Base-by-base conservation (phyloP, 2,797 vertebrate genomes). In the Chelmon rostratus region DNA sequence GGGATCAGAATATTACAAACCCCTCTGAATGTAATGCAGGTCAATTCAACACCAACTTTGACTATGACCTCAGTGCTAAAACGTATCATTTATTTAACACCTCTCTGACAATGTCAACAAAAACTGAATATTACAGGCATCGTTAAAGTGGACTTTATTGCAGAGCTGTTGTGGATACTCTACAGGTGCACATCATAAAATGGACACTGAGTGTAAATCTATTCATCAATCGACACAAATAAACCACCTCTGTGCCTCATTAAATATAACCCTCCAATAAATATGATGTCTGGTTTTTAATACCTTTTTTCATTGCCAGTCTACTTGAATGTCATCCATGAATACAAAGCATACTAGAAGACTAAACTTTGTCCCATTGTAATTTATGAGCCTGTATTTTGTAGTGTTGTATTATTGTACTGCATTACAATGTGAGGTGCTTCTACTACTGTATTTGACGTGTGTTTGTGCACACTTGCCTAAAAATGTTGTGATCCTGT, bases 51-150 rank as follows among this genome's bases (percentile, higher is more conserved):
- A 16, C 12, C 13, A n/a, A 18, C 21, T 10, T 46, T 7, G 38
- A 49, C 52, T 66, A 23, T 18, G 35, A 67, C 42, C 42, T n/a
- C 31, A 25, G 19, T 59, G 59, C 37, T 31, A 52, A 64, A 75
- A 65, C 8, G 65, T 65, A 44, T 15, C 3, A 64, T 31, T 21
- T 0, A 58, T 46, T 64, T 33, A 62, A 46, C 11, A 35, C 46
- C 19, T 76, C 25, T 31, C 8, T 44, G 16, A 15, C 47, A 62
- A 25, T 16, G 37, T 76, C 37, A 68, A 62, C 65, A 54, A 44
- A 44, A 44, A 37, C 0, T 37, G 28, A 68, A 56, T 35, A n/a
- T 61, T 13, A 33, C 2, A 35, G 31, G 49, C 49, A 12, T 33
- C 35, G 21, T 58, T 31, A 57, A 49, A 54, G 44, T 1, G 8